These are phyloP conservation scores for Verasper variegatus DNA, from an alignment of 2,113 vertebrate species.

Conservation along the genomic window DNA sequence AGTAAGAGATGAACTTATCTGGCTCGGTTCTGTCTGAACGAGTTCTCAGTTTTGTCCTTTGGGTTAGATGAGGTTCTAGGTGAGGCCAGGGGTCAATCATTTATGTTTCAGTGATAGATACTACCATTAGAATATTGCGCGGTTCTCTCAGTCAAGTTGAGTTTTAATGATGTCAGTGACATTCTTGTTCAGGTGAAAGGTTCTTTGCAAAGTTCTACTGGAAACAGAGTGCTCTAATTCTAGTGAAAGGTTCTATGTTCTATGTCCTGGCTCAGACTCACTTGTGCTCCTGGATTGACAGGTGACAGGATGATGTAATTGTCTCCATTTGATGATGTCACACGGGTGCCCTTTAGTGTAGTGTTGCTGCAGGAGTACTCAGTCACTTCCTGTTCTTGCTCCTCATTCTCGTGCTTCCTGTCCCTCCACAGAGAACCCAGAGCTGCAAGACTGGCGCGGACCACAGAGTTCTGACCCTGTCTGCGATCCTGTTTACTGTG, in stretches of 20 bases:
- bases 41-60: too few species aligned
- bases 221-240: neutral
- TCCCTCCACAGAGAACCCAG: slow-evolving; percentile 80
- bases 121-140: too few species aligned
- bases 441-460: slow-evolving; percentile 77
- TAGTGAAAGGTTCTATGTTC: neutral
- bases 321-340: slow-evolving; percentile 87
- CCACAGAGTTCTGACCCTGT: slow-evolving; percentile 48
- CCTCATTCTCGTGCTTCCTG: slow-evolving; percentile 75
- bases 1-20: too few species aligned
- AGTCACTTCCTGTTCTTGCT: slow-evolving; percentile 59
- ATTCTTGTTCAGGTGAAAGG: neutral
- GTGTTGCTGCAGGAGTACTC: slow-evolving; percentile 45
- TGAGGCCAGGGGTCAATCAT: neutral
- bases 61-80: too few species aligned
- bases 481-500: slow-evolving; percentile 84
- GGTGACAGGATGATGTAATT: slow-evolving; percentile 95
- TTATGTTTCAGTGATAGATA: neutral
- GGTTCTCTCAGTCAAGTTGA: too few species aligned
- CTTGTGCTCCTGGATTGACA: slow-evolving; percentile 87
- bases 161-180: too few species aligned
- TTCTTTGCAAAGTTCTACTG: neutral
- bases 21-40: too few species aligned
- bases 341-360: slow-evolving; percentile 78
- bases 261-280: slow-evolving; percentile 56